phyloP scores from a whole-genome alignment of 2,113 vertebrate genomes.

The Pedionomus torquatus region DNA sequence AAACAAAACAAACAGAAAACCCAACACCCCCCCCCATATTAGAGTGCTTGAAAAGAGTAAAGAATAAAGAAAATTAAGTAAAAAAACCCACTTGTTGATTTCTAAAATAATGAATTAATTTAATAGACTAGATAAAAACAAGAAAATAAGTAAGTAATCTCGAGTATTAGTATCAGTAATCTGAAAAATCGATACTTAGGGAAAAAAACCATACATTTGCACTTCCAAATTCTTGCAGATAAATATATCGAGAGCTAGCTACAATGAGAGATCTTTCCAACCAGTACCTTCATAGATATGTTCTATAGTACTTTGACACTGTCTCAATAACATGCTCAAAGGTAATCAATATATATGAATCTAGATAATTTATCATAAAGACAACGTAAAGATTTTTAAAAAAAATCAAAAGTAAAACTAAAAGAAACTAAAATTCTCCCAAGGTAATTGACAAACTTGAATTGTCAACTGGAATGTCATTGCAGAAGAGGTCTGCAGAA shows the following conservation, averaged over 20 bases:
- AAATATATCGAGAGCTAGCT: not conserved
- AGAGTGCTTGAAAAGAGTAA: not conserved
- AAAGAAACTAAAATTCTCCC: rapidly evolving
- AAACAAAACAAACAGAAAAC: not conserved
- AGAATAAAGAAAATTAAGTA: not conserved
- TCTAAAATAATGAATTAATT: not conserved
- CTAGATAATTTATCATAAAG: not conserved
- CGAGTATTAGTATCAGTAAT: not conserved
- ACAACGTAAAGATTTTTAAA: not conserved
- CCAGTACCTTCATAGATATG: not conserved
- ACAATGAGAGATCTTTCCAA: not conserved
- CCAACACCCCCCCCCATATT: rapidly evolving
- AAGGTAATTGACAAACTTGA: not conserved
- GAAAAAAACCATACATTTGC: not conserved
- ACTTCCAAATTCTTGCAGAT: not conserved
- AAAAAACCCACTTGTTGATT: not conserved
- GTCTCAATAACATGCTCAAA: not conserved
- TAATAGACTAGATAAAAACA: not conserved
- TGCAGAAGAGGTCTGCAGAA: not conserved
- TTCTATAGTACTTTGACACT: not conserved
- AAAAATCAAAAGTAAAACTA: not conserved
- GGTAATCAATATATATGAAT: not conserved
- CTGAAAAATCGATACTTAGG: not conserved
- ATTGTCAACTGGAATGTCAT: not conserved
- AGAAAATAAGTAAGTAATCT: not conserved